Conservation (phyloP, 92 coral and sea anemone genomes). For the Siderastrea siderea region DNA sequence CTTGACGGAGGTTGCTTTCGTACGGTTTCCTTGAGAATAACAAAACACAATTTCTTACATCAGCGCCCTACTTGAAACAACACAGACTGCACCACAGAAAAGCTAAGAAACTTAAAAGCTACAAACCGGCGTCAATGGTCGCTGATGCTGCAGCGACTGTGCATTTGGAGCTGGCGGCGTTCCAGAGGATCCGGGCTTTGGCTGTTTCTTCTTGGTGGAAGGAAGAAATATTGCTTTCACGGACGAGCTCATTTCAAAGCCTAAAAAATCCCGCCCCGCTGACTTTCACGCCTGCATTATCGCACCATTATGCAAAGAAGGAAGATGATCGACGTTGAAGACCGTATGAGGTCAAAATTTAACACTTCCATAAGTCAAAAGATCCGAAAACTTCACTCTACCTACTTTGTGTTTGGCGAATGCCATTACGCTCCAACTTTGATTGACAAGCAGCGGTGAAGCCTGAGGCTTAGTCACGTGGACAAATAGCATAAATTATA, state of each 20-base stretch:
- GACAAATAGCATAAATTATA: not conserved
- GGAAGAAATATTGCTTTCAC: slow-evolving; percentile 87
- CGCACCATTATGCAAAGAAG: slow-evolving; percentile 49
- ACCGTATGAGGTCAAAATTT: slow-evolving; percentile 72
- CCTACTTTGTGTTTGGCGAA: slow-evolving; percentile 29
- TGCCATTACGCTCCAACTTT: slow-evolving; percentile 29
- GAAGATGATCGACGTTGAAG: slow-evolving; percentile 25
- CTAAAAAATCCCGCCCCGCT: slow-evolving; percentile 41
- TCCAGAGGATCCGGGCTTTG: slow-evolving; percentile 43
- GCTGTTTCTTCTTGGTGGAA: slow-evolving; percentile 78
- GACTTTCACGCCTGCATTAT: slow-evolving; percentile 54
- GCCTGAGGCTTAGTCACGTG: slow-evolving; percentile 22
- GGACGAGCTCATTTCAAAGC: slow-evolving; percentile 67
- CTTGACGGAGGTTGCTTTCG: slow-evolving; percentile 42
- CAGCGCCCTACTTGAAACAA: slow-evolving; percentile 11
- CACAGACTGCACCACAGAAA: slow-evolving; percentile 34
- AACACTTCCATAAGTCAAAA: slow-evolving; percentile 46
- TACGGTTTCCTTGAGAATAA: slow-evolving; percentile 58
- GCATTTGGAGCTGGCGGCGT: slow-evolving; percentile 46
- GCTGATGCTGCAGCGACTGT: slow-evolving; percentile 52
- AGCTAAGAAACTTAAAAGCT: slow-evolving; percentile 28
- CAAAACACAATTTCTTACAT: slow-evolving; percentile 12
- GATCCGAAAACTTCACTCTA: slow-evolving; percentile 8
- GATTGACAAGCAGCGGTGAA: slow-evolving; percentile 51
- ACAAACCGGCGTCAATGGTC: slow-evolving; percentile 94